These are phyloP conservation scores for Polypterus bichir DNA, from an alignment of 2,113 vertebrate genomes.

Conservation along the genomic window DNA sequence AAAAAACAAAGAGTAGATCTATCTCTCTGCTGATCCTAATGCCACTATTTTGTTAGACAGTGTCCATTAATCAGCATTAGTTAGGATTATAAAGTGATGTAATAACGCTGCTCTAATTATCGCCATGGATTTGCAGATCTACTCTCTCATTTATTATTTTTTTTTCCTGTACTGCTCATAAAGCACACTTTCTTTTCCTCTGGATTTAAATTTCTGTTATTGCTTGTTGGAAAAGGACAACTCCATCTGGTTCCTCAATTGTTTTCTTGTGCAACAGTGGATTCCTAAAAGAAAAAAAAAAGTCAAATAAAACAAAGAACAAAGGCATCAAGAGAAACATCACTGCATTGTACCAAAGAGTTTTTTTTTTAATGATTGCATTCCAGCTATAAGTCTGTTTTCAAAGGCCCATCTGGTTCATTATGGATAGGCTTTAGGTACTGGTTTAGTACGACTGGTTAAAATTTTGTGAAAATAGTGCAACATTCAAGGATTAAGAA, in stretches of 20 bases:
- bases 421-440: too few species aligned
- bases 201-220: conserved; percentile 16
- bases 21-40: conserved; percentile 38
- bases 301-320: conserved; percentile 8
- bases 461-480: too few species aligned
- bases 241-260: conserved; percentile 52
- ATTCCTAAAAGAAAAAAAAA: conserved; percentile 44
- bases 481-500: too few species aligned
- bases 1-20: conserved; percentile 21
- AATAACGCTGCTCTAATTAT: conserved; percentile 47
- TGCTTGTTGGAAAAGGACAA: conserved; percentile 13
- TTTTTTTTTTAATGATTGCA: too few species aligned
- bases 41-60: conserved; percentile 38
- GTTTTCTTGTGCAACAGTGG: conserved; percentile 68
- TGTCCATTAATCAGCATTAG: conserved; percentile 42
- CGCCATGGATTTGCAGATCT: conserved; percentile 31
- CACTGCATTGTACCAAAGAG: too few species aligned
- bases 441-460: too few species aligned
- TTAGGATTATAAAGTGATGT: conserved; percentile 32
- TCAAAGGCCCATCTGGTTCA: too few species aligned
- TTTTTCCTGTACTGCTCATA: conserved; percentile 12
- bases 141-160: conserved; percentile 13
- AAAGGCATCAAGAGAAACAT: background rate
- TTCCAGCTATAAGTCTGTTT: too few species aligned
- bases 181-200: conserved; percentile 7